Conservation (phyloP, 2,888 invertebrate genomes). For the Synergus japonicus region DNA sequence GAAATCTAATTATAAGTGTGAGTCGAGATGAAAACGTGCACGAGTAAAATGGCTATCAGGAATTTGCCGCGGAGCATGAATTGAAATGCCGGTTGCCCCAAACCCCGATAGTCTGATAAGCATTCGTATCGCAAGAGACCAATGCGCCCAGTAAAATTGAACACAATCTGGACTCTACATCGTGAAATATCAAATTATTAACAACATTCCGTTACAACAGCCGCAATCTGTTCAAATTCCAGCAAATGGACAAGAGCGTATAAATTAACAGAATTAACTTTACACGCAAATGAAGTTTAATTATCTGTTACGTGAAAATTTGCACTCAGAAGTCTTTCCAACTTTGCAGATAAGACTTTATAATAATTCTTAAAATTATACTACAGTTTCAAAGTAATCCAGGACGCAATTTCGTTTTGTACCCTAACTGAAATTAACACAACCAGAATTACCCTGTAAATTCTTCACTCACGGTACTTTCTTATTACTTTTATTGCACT, state of each 20-base stretch:
- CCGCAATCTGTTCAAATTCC: neutral
- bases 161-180: neutral
- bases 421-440: slow-evolving; percentile 32
- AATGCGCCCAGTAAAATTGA: neutral
- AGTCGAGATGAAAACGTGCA: slow-evolving; percentile 36
- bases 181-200: neutral
- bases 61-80: slow-evolving; percentile 31
- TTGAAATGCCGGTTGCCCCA: slow-evolving; percentile 26
- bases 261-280: too few species aligned
- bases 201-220: neutral
- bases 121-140: neutral
- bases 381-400: neutral
- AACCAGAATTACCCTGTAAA: slow-evolving; percentile 12
- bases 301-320: too few species aligned
- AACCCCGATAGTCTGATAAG: slow-evolving; percentile 3
- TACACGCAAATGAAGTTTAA: too few species aligned
- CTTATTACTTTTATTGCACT: slow-evolving; percentile 32
- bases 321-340: too few species aligned
- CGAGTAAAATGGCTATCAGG: slow-evolving; percentile 29
- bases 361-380: neutral
- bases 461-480: slow-evolving; percentile 22
- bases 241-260: too few species aligned
- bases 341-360: neutral
- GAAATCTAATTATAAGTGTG: slow-evolving; percentile 33
- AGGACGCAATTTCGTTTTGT: neutral